phyloP scores from a whole-genome alignment of 2,888 invertebrate genomes.

The Agrilus cyanescens region DNA sequence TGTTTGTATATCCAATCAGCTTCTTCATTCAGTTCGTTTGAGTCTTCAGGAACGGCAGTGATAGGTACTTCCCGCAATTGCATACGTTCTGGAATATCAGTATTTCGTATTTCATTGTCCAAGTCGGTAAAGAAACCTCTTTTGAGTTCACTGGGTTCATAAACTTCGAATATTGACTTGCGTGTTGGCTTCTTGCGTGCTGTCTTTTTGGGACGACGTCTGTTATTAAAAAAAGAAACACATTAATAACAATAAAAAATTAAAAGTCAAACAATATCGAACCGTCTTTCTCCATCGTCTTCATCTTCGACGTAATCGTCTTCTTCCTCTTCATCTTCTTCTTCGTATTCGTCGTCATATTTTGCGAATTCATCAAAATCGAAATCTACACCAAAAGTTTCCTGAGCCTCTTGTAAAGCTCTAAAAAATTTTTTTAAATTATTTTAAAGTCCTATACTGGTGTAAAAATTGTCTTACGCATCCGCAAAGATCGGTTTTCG shows the following conservation, averaged over 20 bases:
- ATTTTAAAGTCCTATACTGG: not conserved
- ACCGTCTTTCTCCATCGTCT: conserved; percentile 44
- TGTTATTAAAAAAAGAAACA: conserved; percentile 7
- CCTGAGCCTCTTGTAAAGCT: conserved; percentile 93
- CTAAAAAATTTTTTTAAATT: conserved; percentile 33
- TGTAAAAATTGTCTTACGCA: conserved; percentile 49
- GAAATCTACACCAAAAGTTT: conserved; percentile 98
- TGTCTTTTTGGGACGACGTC: conserved; percentile 58
- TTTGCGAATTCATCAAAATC: conserved; percentile 86
- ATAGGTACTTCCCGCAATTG: conserved; percentile 82
- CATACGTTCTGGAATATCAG: conserved; percentile 86
- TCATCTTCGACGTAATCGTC: conserved; percentile 71
- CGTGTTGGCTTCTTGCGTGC: conserved; percentile 64
- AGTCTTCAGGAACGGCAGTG: conserved; percentile 68
- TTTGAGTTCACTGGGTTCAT: conserved; percentile 95
- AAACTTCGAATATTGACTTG: conserved; percentile 86
- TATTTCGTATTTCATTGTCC: conserved; percentile 81
- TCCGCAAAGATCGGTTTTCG: conserved; percentile 75
- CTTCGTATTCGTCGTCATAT: conserved; percentile 76
- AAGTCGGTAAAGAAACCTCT: conserved; percentile 90
- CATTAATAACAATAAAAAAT: conserved; percentile 1
- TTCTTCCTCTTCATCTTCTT: conserved; percentile 70
- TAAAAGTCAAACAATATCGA: conserved; percentile 1
- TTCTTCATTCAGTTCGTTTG: conserved; percentile 83
- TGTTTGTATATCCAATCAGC: conserved; percentile 96